phyloP scores from a whole-genome alignment of 2,888 invertebrate species.

The Parnassius glacialis region DNA sequence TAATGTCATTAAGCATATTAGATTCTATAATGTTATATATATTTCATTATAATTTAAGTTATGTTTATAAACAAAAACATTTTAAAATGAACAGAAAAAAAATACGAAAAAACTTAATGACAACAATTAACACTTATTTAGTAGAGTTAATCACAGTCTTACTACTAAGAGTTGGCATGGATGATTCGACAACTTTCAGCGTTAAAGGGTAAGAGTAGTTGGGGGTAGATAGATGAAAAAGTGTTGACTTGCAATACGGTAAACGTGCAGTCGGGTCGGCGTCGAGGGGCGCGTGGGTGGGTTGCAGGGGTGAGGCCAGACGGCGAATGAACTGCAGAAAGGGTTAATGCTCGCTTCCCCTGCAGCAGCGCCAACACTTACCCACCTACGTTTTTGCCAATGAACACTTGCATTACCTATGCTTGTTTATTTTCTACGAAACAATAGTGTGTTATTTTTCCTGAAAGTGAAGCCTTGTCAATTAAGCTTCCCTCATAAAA shows the following conservation, averaged over 20 bases:
- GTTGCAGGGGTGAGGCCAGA: slow-evolving; percentile 79
- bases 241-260: slow-evolving; percentile 64
- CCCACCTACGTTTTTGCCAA: slow-evolving; percentile 59
- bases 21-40: not conserved
- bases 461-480: slow-evolving; percentile 20
- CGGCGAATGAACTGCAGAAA: slow-evolving; percentile 83
- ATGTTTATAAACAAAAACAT: not conserved
- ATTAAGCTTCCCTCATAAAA: not conserved
- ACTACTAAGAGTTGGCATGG: slow-evolving; percentile 11
- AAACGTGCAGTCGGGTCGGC: slow-evolving; percentile 61
- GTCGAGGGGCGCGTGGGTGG: slow-evolving; percentile 56
- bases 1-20: not conserved
- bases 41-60: not conserved
- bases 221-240: slow-evolving; percentile 39
- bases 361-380: slow-evolving; percentile 71
- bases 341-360: slow-evolving; percentile 81
- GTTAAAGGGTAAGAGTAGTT: slow-evolving; percentile 30
- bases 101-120: too few relatives aligned
- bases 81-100: not conserved
- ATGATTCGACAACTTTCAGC: slow-evolving; percentile 21
- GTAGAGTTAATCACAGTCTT: not conserved
- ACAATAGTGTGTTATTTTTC: slow-evolving; percentile 2
- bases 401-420: slow-evolving; percentile 38
- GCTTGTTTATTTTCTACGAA: slow-evolving; percentile 7
- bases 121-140: too few relatives aligned